phyloP scores from a whole-genome alignment of 1,140 invertebrate species.

The Meloidogyne exigua region DNA sequence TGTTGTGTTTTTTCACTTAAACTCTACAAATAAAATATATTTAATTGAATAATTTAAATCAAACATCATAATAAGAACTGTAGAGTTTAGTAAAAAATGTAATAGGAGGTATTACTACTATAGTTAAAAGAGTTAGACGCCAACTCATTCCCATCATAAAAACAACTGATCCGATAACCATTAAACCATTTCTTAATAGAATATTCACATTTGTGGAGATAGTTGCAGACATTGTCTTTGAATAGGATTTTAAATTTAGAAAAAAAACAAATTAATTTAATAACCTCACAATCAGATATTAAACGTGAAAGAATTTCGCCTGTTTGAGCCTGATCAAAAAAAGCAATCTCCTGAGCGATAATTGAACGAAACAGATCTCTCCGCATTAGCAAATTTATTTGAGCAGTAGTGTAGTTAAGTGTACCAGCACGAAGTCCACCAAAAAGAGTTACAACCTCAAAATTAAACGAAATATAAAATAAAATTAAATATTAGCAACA shows the following conservation, averaged over 20 bases:
- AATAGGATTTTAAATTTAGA: conserved; percentile 6
- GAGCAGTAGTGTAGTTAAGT: conserved; percentile 44
- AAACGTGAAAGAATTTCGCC: conserved; percentile 34
- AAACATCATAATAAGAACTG: conserved; percentile 64
- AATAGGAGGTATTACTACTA: conserved; percentile 61
- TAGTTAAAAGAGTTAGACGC: conserved; percentile 64
- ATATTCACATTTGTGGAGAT: conserved; percentile 58
- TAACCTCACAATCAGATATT: conserved; percentile 37
- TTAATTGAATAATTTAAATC: conserved; percentile 8
- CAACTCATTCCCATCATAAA: conserved; percentile 66
- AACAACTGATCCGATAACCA: conserved; percentile 59
- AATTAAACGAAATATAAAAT: background rate
- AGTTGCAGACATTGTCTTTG: conserved; percentile 61
- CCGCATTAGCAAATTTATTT: conserved; percentile 43
- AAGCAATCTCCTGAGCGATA: conserved; percentile 46
- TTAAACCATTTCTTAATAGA: conserved; percentile 59
- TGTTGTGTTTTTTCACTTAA: conserved; percentile 64
- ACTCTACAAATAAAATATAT: conserved; percentile 52
- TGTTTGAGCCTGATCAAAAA: conserved; percentile 47
- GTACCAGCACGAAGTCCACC: conserved; percentile 47
- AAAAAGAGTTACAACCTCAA: conserved; percentile 18
- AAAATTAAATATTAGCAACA: background rate
- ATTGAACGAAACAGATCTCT: conserved; percentile 45
- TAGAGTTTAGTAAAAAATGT: conserved; percentile 61
- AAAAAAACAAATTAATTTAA: conserved; percentile 1